Conservation (phyloP, 2,888 invertebrate genomes). For the Labia minor region DNA sequence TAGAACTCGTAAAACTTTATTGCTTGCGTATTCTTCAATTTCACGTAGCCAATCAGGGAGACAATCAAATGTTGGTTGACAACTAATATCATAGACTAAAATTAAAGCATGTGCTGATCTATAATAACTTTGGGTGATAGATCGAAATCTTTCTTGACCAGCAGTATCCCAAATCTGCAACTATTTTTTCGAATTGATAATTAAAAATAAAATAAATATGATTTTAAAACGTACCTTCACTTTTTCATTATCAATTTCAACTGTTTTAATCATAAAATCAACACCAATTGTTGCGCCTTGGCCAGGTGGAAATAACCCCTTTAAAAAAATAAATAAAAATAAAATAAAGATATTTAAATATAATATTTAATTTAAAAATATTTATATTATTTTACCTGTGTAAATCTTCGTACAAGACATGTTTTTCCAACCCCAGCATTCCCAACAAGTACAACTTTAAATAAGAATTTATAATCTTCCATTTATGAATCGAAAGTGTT, state of each 20-base stretch:
- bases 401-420: constrained; percentile 90
- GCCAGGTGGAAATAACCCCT: constrained; percentile 93
- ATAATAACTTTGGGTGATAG: constrained; percentile 96
- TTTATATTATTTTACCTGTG: constrained; percentile 56
- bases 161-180: constrained; percentile 99
- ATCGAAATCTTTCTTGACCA: constrained; percentile 91
- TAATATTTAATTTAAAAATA: constrained; percentile 19
- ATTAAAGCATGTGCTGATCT: constrained; percentile 94
- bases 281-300: constrained; percentile 98
- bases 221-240: constrained; percentile 56
- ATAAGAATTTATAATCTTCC: constrained; percentile 99
- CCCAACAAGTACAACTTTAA: constrained; percentile 96
- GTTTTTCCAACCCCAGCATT: constrained; percentile 98
- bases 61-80: constrained; percentile 95
- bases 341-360: too few relatives aligned
- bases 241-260: constrained; percentile 91
- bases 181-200: constrained; percentile 40
- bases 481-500: constrained; percentile 39
- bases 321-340: constrained; percentile 17
- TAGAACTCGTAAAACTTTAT: constrained; percentile 84
- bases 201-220: constrained; percentile 18
- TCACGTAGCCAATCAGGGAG: constrained; percentile 93
- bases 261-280: constrained; percentile 99
- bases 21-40: constrained; percentile 94
- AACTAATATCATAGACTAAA: constrained; percentile 92